phyloP scores from a whole-genome alignment of 2,888 invertebrate genomes.

The Himalopsyche anomala region DNA sequence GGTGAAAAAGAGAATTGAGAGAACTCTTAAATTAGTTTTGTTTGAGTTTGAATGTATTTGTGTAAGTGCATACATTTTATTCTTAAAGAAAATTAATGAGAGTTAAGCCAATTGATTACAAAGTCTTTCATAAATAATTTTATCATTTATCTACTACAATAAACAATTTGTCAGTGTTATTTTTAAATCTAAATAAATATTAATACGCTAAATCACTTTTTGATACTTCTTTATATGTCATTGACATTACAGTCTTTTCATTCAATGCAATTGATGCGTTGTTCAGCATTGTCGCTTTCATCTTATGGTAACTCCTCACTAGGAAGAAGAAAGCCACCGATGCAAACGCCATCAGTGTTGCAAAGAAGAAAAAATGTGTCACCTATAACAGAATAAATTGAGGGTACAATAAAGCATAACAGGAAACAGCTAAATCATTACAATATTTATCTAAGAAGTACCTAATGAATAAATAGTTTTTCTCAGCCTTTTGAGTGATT shows the following conservation, averaged over 20 bases:
- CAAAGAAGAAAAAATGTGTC: slow-evolving; percentile 86
- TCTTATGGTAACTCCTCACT: slow-evolving; percentile 70
- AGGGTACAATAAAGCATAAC: no score
- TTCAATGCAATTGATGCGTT: not conserved
- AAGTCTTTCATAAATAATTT: not conserved
- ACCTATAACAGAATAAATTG: slow-evolving; percentile 76
- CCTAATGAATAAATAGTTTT: not conserved
- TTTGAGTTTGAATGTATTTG: no score
- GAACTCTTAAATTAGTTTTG: no score
- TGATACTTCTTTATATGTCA: slow-evolving; percentile 29
- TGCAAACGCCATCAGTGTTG: slow-evolving; percentile 85
- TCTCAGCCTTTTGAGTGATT: not conserved
- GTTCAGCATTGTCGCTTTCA: not conserved
- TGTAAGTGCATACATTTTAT: no score
- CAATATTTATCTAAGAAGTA: no score
- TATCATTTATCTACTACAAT: not conserved
- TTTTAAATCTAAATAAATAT: not conserved
- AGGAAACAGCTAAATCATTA: no score
- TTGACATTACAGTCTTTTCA: slow-evolving; percentile 1
- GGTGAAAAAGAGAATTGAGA: no score
- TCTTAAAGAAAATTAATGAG: no score
- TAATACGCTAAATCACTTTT: slow-evolving; percentile 24
- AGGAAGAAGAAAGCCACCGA: slow-evolving; percentile 83
- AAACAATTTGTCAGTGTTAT: not conserved
- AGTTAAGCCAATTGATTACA: not conserved